Percentiles rank a stretch among this genome's conserved stretches.
Conservation (phyloP, 2,113 vertebrate species). For the Echinops telfairi region DNA sequence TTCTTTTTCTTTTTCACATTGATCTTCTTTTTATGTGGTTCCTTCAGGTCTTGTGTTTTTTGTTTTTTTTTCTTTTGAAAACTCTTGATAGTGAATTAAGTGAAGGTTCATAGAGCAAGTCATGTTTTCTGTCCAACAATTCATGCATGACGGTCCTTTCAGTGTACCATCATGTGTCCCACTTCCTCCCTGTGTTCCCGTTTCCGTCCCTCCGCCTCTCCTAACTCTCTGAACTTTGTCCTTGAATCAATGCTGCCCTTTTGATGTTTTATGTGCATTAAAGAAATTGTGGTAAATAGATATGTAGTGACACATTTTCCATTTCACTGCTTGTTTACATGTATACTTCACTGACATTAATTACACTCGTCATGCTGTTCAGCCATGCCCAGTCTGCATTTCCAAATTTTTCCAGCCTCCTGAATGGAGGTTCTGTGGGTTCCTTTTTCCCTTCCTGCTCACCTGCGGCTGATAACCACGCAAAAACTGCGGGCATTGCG, state of each 20-base stretch:
- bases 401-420: not conserved
- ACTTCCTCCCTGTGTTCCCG: no score
- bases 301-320: not conserved
- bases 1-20: not conserved
- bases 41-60: no score
- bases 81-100: no score
- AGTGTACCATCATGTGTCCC: no score
- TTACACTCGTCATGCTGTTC: not conserved
- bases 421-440: not conserved
- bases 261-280: not conserved
- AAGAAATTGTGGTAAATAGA: not conserved
- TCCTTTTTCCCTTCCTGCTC: not conserved
- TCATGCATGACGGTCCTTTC: no score
- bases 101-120: no score
- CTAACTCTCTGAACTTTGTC: no score
- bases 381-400: not conserved
- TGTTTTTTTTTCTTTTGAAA: no score
- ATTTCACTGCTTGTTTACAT: not conserved
- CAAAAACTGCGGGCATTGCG: not conserved
- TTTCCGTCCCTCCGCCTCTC: no score
- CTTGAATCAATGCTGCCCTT: no score
- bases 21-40: no score
- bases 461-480: not conserved
- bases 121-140: no score
- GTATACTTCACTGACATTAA: not conserved